Percentiles rank a stretch among this genome's conserved stretches.
These are phyloP conservation scores for Carduelis carduelis DNA, from an alignment of 2,797 vertebrate genomes.

Conservation along the genomic window DNA sequence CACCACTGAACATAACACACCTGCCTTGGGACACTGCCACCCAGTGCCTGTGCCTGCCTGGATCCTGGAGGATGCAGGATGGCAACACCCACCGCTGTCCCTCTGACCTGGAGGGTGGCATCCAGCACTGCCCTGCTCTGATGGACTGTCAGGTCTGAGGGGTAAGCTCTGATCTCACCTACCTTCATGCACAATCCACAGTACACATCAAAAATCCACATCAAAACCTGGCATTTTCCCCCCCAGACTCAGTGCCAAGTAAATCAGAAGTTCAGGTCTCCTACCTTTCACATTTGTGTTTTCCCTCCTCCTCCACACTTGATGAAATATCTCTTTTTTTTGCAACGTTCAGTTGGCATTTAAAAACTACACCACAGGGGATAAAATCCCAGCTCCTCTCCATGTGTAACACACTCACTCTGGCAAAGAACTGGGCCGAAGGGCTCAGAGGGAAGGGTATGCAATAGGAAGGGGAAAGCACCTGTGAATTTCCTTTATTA, in stretches of 20 bases:
- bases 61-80: neutral
- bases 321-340: neutral
- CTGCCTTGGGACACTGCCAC: neutral
- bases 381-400: neutral
- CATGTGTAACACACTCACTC: rapidly evolving
- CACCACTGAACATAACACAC: rapidly evolving
- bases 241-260: neutral
- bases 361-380: neutral
- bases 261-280: neutral
- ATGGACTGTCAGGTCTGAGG: neutral
- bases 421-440: neutral
- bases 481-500: neutral
- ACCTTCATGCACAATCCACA: neutral
- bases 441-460: neutral
- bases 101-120: neutral
- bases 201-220: neutral
- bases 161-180: neutral
- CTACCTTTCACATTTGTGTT: neutral
- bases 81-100: neutral
- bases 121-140: rapidly evolving
- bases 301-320: neutral
- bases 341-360: neutral
- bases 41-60: neutral
- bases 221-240: neutral
- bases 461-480: neutral